Conservation (phyloP, 37 sponge, comb jelly and placozoan genomes). For the Ianthella basta region DNA sequence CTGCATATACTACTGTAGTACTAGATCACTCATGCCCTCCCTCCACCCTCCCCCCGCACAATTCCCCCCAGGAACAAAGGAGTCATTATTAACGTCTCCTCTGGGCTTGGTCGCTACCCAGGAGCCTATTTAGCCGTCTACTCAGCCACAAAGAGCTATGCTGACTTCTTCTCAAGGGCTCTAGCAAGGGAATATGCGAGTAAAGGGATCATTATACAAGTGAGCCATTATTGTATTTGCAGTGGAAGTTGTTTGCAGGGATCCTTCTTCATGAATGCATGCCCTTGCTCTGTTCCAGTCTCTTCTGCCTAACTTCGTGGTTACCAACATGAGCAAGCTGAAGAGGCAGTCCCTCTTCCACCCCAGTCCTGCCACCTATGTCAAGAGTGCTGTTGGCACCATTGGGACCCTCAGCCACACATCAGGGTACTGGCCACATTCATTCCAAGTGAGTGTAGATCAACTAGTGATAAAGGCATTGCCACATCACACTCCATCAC, state of each 20-base stretch:
- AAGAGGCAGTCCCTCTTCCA: neutral
- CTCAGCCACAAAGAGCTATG: slow-evolving; percentile 51
- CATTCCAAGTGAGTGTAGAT: neutral
- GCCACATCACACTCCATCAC: no score
- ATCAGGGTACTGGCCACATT: slow-evolving; percentile 14
- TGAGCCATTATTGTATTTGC: neutral
- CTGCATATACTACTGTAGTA: no score
- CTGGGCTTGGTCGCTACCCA: slow-evolving; percentile 11
- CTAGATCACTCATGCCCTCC: no score
- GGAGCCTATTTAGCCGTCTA: slow-evolving; percentile 7
- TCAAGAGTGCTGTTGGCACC: slow-evolving; percentile 16
- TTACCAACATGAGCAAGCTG: slow-evolving; percentile 23
- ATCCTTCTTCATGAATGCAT: no score
- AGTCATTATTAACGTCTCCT: slow-evolving; percentile 36
- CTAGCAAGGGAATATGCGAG: slow-evolving; percentile 55
- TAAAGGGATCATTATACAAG: slow-evolving; percentile 79
- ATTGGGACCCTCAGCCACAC: slow-evolving; percentile 18
- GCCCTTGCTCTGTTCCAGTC: neutral
- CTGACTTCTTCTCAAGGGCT: slow-evolving; percentile 57
- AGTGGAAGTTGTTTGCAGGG: neutral
- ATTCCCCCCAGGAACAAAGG: slow-evolving; percentile 35
- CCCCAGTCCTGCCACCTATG: slow-evolving; percentile 15
- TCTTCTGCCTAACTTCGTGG: neutral
- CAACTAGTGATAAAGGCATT: no score
- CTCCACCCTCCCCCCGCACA: no score